Percentiles rank a stretch among this genome's conserved stretches.
Evolutionary conservation across 92 coral and sea anemone species (phyloP).

Genomic region (Heliopora coerulea): DNA sequence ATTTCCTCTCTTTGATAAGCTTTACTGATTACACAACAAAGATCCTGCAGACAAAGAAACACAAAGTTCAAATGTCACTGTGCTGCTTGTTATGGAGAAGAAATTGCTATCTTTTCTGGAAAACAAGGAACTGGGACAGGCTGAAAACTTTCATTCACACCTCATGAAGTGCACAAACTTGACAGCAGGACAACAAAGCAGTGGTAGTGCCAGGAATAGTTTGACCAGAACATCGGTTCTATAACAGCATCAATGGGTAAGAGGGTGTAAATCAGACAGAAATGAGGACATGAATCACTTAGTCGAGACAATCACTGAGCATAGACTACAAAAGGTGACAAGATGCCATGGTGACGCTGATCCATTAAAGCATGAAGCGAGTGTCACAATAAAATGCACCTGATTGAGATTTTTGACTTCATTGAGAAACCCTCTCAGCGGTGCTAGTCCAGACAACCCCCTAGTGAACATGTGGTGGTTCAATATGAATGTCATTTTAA

Average conservation of each 20-base stretch:
- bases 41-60: too few species aligned
- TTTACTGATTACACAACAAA: too few species aligned
- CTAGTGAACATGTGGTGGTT: constrained; percentile 11
- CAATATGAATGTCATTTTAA: constrained; percentile 25
- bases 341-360: background rate
- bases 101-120: background rate
- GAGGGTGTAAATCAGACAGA: background rate
- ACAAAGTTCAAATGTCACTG: too few species aligned
- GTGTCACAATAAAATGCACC: constrained; percentile 23
- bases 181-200: background rate
- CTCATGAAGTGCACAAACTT: background rate
- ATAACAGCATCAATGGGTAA: background rate
- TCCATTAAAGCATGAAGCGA: constrained; percentile 13
- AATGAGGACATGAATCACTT: constrained; percentile 9
- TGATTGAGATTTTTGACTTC: background rate
- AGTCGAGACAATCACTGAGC: constrained; percentile 42
- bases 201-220: constrained; percentile 27
- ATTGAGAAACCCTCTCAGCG: background rate
- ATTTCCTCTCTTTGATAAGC: background rate
- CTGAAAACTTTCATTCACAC: background rate
- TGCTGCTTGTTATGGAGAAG: background rate
- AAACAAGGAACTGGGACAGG: background rate
- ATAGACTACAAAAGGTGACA: background rate
- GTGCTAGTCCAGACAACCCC: constrained; percentile 30
- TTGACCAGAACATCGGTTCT: constrained; percentile 7